These are phyloP conservation scores for Dioctria linearis DNA, from an alignment of 2,888 invertebrate species.

Conservation along the genomic window DNA sequence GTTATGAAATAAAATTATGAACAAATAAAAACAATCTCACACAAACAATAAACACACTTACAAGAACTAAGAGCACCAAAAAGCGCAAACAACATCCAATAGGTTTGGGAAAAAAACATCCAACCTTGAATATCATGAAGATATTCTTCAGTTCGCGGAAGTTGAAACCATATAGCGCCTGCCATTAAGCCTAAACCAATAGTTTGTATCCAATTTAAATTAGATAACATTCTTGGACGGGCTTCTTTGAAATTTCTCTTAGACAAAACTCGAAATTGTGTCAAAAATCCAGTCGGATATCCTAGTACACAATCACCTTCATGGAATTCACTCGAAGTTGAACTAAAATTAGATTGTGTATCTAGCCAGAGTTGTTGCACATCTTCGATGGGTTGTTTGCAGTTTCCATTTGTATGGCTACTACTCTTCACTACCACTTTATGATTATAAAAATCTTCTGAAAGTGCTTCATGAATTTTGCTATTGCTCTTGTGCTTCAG, in stretches of 20 bases:
- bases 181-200: slow-evolving; percentile 80
- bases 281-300: slow-evolving; percentile 85
- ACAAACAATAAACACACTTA: slow-evolving; percentile 71
- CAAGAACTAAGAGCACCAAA: slow-evolving; percentile 86
- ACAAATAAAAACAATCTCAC: too few relatives aligned
- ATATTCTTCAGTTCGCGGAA: slow-evolving; percentile 82
- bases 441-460: slow-evolving; percentile 55
- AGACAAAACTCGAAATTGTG: slow-evolving; percentile 83
- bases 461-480: slow-evolving; percentile 52
- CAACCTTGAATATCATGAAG: slow-evolving; percentile 85
- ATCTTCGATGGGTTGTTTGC: slow-evolving; percentile 62
- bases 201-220: slow-evolving; percentile 84
- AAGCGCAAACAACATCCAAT: slow-evolving; percentile 86
- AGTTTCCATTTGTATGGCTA: slow-evolving; percentile 40
- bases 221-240: slow-evolving; percentile 82
- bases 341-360: slow-evolving; percentile 80
- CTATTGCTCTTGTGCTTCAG: slow-evolving; percentile 65
- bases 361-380: slow-evolving; percentile 80
- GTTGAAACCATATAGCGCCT: slow-evolving; percentile 84
- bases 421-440: slow-evolving; percentile 51
- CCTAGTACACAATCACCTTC: slow-evolving; percentile 77
- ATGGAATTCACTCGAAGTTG: slow-evolving; percentile 73
- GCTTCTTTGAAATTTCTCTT: slow-evolving; percentile 84
- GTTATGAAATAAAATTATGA: too few relatives aligned
- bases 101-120: slow-evolving; percentile 88